phyloP scores from a whole-genome alignment of 2,797 vertebrate genomes.

The Chelmon rostratus region DNA sequence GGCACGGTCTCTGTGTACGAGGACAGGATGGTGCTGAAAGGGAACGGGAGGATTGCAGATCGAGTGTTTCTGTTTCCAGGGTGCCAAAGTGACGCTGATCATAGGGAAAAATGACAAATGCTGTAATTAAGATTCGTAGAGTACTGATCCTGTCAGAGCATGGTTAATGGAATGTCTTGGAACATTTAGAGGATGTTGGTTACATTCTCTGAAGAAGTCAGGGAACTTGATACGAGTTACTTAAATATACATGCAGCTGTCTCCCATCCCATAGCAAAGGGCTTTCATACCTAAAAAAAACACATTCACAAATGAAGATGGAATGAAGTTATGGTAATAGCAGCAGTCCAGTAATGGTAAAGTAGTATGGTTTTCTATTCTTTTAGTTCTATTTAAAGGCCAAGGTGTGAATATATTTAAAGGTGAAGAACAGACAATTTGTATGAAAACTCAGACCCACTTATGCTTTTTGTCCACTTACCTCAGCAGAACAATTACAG shows the following conservation, averaged over 20 bases:
- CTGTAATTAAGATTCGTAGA: neutral
- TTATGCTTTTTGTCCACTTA: neutral
- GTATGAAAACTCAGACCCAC: neutral
- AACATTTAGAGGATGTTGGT: neutral
- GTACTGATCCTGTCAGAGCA: neutral
- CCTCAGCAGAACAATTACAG: constrained; percentile 8
- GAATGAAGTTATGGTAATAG: neutral
- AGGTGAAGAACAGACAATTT: neutral
- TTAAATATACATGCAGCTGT: neutral
- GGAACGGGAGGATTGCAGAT: constrained; percentile 87
- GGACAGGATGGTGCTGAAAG: constrained; percentile 91
- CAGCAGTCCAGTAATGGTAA: neutral
- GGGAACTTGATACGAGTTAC: constrained; percentile 3
- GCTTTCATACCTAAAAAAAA: neutral
- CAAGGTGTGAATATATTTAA: neutral
- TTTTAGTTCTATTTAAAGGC: neutral
- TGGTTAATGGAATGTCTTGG: neutral
- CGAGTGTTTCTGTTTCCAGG: constrained; percentile 84
- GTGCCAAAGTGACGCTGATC: constrained; percentile 9
- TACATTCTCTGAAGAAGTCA: neutral
- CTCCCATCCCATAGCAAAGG: too few relatives aligned
- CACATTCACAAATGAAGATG: neutral
- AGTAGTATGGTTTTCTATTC: too few relatives aligned
- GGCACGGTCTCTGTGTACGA: constrained; percentile 89
- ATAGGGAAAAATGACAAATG: neutral